Base-by-base conservation (phyloP, 1,140 invertebrate genomes). In the Drosophila murphyi region DNA sequence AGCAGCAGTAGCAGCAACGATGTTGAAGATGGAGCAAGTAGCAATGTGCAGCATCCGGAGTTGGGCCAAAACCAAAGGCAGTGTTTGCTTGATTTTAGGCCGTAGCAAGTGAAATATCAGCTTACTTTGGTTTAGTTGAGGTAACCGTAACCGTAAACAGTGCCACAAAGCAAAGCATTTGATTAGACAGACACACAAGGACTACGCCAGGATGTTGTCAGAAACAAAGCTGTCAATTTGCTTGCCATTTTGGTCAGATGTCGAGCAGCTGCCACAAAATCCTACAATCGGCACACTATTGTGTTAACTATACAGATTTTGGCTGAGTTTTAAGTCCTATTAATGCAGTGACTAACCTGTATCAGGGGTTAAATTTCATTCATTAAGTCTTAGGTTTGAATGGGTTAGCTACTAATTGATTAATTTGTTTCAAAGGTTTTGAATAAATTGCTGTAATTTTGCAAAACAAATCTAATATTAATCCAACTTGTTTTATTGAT, bases 141-240 rank as follows among this genome's bases (percentile, higher is more conserved):
- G 82, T 70, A 76, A 78, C 75, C 51, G 75, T 76, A 51, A 60
- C 72, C 56, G 76, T 79, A 72, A 78, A 81, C 78, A 81, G 55
- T 67, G 60, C 63, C 71, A 78, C 83, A 87, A 87, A 82, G 83
- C 76, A 79, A 79, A 65, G 72, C 83, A 73, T 74, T 88, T 87
- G 82, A 87, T 88, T 87, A 87, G 67, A 64, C 59, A 32, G 29
- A 5, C 37, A 56, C 4, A 51, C 29, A 41, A 56, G 45, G 48
- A 20, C 31, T 34, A 2, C n/a, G 41, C 51, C 37, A 54, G 55
- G 47, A 47, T 55, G 35, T 28, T 48, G 43, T n/a, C 48, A 10
- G 35, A 69, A 74, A 69, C 51, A 74, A 74, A 74, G 55, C 64
- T 69, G 50, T 55, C 56, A 48, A 69, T 73, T 73, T 41, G 56